Conservation (phyloP, 1,140 invertebrate species). For the Lerema accius region DNA sequence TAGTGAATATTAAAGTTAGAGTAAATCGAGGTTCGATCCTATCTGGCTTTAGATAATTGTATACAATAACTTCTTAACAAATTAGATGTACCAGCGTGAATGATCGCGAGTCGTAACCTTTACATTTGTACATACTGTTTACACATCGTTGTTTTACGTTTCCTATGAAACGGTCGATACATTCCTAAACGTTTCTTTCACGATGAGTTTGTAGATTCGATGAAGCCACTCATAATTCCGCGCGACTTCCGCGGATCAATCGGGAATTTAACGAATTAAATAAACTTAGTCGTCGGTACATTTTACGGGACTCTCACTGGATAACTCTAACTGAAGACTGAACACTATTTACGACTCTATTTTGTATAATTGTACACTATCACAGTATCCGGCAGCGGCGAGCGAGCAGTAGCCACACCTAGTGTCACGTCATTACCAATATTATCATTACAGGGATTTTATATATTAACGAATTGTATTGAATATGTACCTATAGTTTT, state of each 20-base stretch:
- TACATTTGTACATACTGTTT: constrained; percentile 61
- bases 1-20: constrained; percentile 80
- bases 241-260: constrained; percentile 39
- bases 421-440: constrained; percentile 79
- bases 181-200: constrained; percentile 32
- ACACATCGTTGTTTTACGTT: constrained; percentile 48
- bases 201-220: constrained; percentile 6
- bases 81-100: constrained; percentile 60
- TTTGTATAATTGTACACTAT: constrained; percentile 79
- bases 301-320: constrained; percentile 50
- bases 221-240: constrained; percentile 17
- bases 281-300: constrained; percentile 55
- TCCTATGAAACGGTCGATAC: constrained; percentile 23
- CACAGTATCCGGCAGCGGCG: constrained; percentile 58
- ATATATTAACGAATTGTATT: constrained; percentile 78
- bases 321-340: constrained; percentile 79
- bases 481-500: constrained; percentile 78
- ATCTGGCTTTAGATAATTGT: constrained; percentile 81
- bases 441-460: constrained; percentile 83
- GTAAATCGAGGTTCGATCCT: constrained; percentile 72
- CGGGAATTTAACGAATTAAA: constrained; percentile 39
- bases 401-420: constrained; percentile 59
- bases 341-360: constrained; percentile 81
- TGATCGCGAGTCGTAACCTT: constrained; percentile 47
- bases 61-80: constrained; percentile 75